Evolutionary conservation across 2,797 vertebrate genomes (phyloP).

Genomic region (Lates japonicus): DNA sequence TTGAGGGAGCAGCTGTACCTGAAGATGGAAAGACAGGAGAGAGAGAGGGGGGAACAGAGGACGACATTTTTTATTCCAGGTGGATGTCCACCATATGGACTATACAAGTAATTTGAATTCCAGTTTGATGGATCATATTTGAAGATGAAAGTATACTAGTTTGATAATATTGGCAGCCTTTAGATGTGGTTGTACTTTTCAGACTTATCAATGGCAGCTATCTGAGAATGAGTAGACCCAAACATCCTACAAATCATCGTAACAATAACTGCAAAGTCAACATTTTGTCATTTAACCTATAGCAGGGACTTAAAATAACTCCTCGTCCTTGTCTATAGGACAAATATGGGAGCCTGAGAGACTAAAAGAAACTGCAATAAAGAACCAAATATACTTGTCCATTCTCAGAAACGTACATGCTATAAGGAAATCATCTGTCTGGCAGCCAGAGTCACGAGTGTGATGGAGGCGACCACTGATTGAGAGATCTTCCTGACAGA

Average conservation of each 20-base stretch:
- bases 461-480: conserved; percentile 91
- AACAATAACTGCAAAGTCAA: conserved; percentile 25
- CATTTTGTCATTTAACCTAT: conserved; percentile 7
- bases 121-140: conserved; percentile 22
- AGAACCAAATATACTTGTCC: conserved; percentile 37
- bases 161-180: conserved; percentile 31
- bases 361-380: conserved; percentile 24
- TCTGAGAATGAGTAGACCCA: conserved; percentile 17
- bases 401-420: conserved; percentile 81
- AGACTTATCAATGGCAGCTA: conserved; percentile 27
- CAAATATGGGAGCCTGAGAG: conserved; percentile 13
- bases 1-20: conserved; percentile 92
- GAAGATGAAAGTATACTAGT: conserved; percentile 30
- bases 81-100: neutral
- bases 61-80: conserved; percentile 29
- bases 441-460: conserved; percentile 98
- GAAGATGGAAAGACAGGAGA: conserved; percentile 34
- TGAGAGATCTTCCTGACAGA: conserved; percentile 88
- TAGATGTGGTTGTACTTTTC: conserved; percentile 16
- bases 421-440: conserved; percentile 98
- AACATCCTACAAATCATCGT: conserved; percentile 12
- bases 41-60: conserved; percentile 10
- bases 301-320: neutral
- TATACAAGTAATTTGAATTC: conserved; percentile 6
- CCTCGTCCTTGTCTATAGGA: neutral